phyloP scores from a whole-genome alignment of 2,113 vertebrate species.

The Penelope pileata region DNA sequence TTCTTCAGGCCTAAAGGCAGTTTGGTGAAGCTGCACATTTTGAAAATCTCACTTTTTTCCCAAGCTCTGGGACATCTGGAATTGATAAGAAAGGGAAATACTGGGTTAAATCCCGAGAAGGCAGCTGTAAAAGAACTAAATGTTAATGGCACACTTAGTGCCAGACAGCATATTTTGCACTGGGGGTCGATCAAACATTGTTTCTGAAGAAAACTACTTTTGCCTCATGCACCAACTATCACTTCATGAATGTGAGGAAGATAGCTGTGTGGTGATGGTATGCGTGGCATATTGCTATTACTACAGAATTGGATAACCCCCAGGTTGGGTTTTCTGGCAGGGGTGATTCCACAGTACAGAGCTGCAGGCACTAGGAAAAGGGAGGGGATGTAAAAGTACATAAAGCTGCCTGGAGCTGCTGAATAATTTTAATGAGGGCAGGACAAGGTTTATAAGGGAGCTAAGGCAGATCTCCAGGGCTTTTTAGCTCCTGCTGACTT shows the following conservation, averaged over 20 bases:
- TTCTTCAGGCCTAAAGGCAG: not conserved
- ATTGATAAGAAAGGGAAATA: not conserved
- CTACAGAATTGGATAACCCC: not conserved
- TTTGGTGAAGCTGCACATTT: not conserved
- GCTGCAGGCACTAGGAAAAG: rapidly evolving
- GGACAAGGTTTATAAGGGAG: not conserved
- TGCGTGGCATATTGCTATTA: not conserved
- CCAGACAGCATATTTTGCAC: not conserved
- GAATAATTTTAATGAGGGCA: not conserved
- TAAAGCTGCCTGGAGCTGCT: not conserved
- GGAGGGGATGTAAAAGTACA: not conserved
- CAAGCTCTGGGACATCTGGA: not conserved
- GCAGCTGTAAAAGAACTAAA: not conserved
- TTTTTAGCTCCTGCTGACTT: not conserved
- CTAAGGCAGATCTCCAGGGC: not conserved
- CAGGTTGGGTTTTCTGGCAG: not conserved
- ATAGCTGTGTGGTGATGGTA: not conserved
- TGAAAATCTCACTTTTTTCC: not conserved
- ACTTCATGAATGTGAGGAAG: not conserved
- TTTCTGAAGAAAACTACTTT: not conserved
- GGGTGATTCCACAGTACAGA: not conserved
- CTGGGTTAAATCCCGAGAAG: not conserved
- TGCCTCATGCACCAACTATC: not conserved
- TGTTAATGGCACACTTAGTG: not conserved
- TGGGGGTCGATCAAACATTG: not conserved